Base-by-base conservation (phyloP, 64 coral and sea anemone species). In the Pocillopora verrucosa region DNA sequence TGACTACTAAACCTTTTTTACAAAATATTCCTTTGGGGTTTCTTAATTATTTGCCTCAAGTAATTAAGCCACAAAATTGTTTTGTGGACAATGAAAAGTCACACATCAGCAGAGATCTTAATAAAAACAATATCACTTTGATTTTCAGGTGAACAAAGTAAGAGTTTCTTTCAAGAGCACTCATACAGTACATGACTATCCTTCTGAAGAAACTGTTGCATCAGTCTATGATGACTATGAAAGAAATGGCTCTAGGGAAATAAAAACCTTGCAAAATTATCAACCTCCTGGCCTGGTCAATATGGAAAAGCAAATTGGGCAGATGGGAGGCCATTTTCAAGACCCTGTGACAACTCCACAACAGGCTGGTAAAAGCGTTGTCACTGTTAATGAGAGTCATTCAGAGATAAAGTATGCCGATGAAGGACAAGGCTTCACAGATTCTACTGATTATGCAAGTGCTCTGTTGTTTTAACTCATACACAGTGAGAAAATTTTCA, bases 211-310 rank as follows among this genome's bases (percentile, higher is more conserved):
- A 91, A 60, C 80, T 1, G 65, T 90, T 61, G 76, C 35, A 61
- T 16, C 56, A 16, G 86, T 91, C 73, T 93, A 72, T 65, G 95
- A 96, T 11, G 76, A 93, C 25, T 67, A 87, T 22, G 19, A 77
- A 0, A 63, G 56, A 67, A 88, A 76, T 41, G 88, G 92, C 59
- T 65, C 26, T 56, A 34, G 38, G 19, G 72, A 89, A 36, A 68
- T 22, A 16, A 96, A 96, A 88, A 92, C 94, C 16, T 36, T 96
- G 75, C 77, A 82, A n/a, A 89, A 89, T 61, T 96, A 96, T 65
- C 87, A 83, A 84, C 91, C 94, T 70, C 20, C 77, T 19, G 79
- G 37, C 26, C 56, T 89, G 62, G 76, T 74, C 60, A 93, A 83
- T 19, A 80, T 90, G 60, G 86, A 88, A 62, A 82, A 88, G 72